These are phyloP conservation scores for Rhinoderma darwinii DNA, from an alignment of 2,113 vertebrate species.

Conservation along the genomic window DNA sequence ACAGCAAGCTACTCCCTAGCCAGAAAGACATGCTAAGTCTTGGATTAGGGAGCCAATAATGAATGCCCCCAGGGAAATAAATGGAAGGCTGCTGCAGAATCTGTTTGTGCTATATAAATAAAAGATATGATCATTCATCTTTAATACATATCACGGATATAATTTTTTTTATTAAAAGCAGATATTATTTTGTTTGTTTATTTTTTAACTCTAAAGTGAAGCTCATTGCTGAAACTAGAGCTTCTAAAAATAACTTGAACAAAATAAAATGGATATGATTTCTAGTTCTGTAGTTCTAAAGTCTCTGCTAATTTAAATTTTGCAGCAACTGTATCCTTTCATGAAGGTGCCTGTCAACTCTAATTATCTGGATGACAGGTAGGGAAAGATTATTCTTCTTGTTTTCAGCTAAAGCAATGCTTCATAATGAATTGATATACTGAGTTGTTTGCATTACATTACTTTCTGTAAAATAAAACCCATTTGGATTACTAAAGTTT, in stretches of 20 bases:
- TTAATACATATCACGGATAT: too few relatives aligned
- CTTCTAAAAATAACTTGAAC: conserved; percentile 23
- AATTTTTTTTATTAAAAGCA: too few relatives aligned
- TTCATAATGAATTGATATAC: conserved; percentile 26
- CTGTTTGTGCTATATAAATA: too few relatives aligned
- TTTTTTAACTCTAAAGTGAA: too few relatives aligned
- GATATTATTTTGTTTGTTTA: too few relatives aligned
- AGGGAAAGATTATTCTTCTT: background rate
- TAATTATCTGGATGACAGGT: conserved; percentile 51
- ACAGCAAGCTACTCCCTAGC: too few relatives aligned
- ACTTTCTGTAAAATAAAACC: conserved; percentile 25
- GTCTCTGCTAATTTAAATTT: conserved; percentile 34
- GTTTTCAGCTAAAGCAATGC: conserved; percentile 27
- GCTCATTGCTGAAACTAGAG: too few relatives aligned
- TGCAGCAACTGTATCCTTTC: conserved; percentile 15
- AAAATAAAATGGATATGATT: conserved; percentile 20
- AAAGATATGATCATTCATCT: too few relatives aligned
- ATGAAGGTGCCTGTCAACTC: conserved; percentile 48
- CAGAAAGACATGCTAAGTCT: too few relatives aligned
- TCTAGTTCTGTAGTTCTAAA: conserved; percentile 20
- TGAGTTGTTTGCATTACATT: conserved; percentile 14
- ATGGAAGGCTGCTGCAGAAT: too few relatives aligned
- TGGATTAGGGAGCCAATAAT: too few relatives aligned
- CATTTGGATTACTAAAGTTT: conserved; percentile 16
- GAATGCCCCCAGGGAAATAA: too few relatives aligned